These are phyloP conservation scores for Temnothorax rugatulus DNA, from an alignment of 2,888 invertebrate genomes.

Conservation along the genomic window DNA sequence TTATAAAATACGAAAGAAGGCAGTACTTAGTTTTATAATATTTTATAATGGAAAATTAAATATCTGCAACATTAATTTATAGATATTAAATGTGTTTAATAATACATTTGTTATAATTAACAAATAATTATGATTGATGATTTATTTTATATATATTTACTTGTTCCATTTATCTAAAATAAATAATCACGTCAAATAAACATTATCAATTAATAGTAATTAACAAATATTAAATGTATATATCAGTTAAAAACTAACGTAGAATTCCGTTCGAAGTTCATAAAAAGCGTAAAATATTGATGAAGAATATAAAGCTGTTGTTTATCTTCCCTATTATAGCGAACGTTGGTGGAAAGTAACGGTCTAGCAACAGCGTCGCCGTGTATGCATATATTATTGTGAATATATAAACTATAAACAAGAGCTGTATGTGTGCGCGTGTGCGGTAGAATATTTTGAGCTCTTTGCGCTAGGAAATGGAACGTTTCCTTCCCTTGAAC, in stretches of 20 bases:
- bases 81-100: neutral
- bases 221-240: neutral
- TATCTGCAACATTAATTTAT: neutral
- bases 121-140: neutral
- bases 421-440: neutral
- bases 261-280: neutral
- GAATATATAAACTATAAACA: slow-evolving; percentile 47
- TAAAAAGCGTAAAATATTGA: neutral
- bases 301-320: slow-evolving; percentile 13
- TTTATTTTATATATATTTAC: slow-evolving; percentile 2
- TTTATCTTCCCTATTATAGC: slow-evolving; percentile 8
- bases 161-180: neutral
- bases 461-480: slow-evolving; percentile 35
- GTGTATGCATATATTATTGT: slow-evolving; percentile 32
- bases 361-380: slow-evolving; percentile 7
- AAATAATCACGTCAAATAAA: neutral
- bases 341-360: slow-evolving; percentile 14
- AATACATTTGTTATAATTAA: neutral
- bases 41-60: neutral
- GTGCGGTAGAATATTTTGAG: slow-evolving; percentile 32
- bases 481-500: slow-evolving; percentile 32
- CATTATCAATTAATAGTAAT: neutral
- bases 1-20: neutral
- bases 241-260: neutral
- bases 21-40: neutral